phyloP scores from a whole-genome alignment of 2,888 invertebrate species.

The Melanostoma scalare region DNA sequence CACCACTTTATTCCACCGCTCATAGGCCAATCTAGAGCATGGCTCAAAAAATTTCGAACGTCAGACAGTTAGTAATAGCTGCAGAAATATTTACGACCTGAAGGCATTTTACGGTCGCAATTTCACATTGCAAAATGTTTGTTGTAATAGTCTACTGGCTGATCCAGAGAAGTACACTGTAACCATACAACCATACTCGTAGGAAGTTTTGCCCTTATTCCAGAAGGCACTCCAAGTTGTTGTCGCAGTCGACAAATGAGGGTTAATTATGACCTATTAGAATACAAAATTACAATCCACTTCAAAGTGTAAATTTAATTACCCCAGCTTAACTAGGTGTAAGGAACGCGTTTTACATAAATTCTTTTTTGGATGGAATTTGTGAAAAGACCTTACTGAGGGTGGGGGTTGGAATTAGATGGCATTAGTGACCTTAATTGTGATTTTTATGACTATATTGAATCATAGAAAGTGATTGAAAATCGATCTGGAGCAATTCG shows the following conservation, averaged over 20 bases:
- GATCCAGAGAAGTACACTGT: not conserved
- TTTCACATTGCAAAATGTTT: not conserved
- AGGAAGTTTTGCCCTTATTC: slow-evolving; percentile 9
- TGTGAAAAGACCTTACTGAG: slow-evolving; percentile 26
- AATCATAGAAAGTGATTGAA: too few relatives aligned
- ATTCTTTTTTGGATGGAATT: slow-evolving; percentile 4
- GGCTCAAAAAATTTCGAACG: slow-evolving; percentile 11
- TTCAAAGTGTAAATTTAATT: slow-evolving; percentile 63
- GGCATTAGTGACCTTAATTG: slow-evolving; percentile 20
- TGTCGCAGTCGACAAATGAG: slow-evolving; percentile 57
- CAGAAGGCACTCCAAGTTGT: not conserved
- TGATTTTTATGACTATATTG: not conserved
- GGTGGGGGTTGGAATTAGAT: slow-evolving; percentile 14
- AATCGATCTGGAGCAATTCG: too few relatives aligned
- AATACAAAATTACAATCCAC: slow-evolving; percentile 61
- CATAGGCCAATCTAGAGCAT: too few relatives aligned
- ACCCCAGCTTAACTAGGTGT: slow-evolving; percentile 47
- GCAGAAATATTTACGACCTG: slow-evolving; percentile 40
- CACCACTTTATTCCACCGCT: not conserved
- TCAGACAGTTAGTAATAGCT: slow-evolving; percentile 20
- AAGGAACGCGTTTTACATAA: slow-evolving; percentile 53
- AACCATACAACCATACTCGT: not conserved
- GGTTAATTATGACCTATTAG: slow-evolving; percentile 63
- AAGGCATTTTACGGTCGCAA: slow-evolving; percentile 47
- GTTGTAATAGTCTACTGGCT: slow-evolving; percentile 15